Conservation (phyloP, 2,113 vertebrate species). For the Pithys albifrons region DNA sequence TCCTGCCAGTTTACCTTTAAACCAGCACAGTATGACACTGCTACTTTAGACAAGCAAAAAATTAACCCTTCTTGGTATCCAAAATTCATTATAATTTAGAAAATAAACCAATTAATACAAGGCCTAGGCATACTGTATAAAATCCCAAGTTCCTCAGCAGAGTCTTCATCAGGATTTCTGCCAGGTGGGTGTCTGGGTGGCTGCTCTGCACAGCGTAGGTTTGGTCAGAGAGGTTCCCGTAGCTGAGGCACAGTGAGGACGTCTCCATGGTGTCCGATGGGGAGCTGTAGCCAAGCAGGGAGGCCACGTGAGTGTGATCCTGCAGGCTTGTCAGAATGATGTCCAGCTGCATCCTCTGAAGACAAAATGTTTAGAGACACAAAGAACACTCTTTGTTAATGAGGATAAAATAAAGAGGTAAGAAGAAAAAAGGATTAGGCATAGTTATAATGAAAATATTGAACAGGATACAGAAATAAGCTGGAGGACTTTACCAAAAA, state of each 20-base stretch:
- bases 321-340: constrained; percentile 97
- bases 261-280: constrained; percentile 86
- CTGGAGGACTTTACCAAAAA: not conserved
- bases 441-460: not conserved
- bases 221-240: constrained; percentile 77
- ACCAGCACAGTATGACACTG: no score
- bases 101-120: not conserved
- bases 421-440: not conserved
- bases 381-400: not conserved
- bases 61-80: not conserved
- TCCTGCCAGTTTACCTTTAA: no score
- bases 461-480: not conserved
- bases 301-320: constrained; percentile 97
- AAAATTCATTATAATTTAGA: not conserved
- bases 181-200: constrained; percentile 94
- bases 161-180: constrained; percentile 98
- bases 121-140: constrained; percentile 86
- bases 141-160: constrained; percentile 96
- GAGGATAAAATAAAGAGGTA: not conserved
- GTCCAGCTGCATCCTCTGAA: constrained; percentile 94
- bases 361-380: constrained; percentile 23
- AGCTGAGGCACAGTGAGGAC: constrained; percentile 74
- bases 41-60: not conserved
- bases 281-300: constrained; percentile 92
- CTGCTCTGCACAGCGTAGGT: constrained; percentile 75